Percentiles rank a stretch among this genome's conserved stretches.
phyloP scores from a whole-genome alignment of 2,888 invertebrate genomes.

The Drosophila flavopinicola region DNA sequence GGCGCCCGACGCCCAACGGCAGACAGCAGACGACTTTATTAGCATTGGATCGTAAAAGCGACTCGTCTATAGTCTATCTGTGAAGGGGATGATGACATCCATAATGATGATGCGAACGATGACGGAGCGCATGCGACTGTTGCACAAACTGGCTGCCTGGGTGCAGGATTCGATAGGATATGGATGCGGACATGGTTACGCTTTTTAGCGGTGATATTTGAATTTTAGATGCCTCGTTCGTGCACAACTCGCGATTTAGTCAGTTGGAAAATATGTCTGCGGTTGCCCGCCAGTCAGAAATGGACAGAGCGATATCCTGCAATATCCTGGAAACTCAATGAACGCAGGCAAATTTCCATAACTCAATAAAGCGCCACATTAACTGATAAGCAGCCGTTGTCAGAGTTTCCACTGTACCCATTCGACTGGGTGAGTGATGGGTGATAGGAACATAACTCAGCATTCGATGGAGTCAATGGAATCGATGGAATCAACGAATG shows the following conservation, averaged over 20 bases:
- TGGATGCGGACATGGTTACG: slow-evolving; percentile 43
- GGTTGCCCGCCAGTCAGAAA: slow-evolving; percentile 32
- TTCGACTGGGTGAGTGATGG: slow-evolving; percentile 41
- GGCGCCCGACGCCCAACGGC: slow-evolving; percentile 73
- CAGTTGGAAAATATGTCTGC: slow-evolving; percentile 82
- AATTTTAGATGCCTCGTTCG: slow-evolving; percentile 62
- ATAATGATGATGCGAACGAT: slow-evolving; percentile 31
- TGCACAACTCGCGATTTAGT: slow-evolving; percentile 63
- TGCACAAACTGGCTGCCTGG: slow-evolving; percentile 41
- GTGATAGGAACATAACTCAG: slow-evolving; percentile 38
- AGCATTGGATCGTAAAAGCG: slow-evolving; percentile 81
- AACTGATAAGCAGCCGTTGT: slow-evolving; percentile 53
- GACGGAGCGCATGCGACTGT: slow-evolving; percentile 41
- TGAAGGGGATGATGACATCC: slow-evolving; percentile 46
- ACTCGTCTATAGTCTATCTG: slow-evolving; percentile 13
- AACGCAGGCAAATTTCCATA: slow-evolving; percentile 48
- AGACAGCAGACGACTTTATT: slow-evolving; percentile 80
- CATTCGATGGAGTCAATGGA: slow-evolving; percentile 16
- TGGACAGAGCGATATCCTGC: slow-evolving; percentile 8
- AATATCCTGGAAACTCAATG: slow-evolving; percentile 25
- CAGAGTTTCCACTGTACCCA: slow-evolving; percentile 11
- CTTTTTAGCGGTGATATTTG: slow-evolving; percentile 75
- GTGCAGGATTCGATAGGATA: not conserved
- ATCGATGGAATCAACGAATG: slow-evolving; percentile 21
- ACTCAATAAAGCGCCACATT: slow-evolving; percentile 58